These are phyloP conservation scores for Scotopteryx bipunctaria DNA, from an alignment of 2,888 invertebrate species.

Conservation along the genomic window DNA sequence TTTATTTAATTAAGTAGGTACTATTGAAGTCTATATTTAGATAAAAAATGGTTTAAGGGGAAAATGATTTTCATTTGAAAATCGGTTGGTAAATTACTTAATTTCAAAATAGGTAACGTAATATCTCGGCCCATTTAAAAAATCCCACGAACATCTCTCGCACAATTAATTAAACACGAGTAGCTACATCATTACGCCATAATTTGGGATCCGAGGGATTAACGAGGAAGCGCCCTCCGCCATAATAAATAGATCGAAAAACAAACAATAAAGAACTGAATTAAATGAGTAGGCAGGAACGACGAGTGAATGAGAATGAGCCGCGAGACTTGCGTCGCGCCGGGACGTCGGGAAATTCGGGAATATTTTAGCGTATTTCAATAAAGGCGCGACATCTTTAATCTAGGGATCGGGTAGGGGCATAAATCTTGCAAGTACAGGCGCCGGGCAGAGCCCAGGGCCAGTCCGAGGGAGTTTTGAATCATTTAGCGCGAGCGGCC, in stretches of 20 bases:
- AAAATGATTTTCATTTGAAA: neutral
- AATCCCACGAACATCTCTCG: constrained; percentile 28
- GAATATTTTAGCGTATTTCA: constrained; percentile 77
- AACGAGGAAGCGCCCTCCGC: constrained; percentile 50
- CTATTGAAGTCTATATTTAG: too few species aligned
- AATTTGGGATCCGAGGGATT: constrained; percentile 45
- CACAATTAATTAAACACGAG: constrained; percentile 39
- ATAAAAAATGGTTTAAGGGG: too few species aligned
- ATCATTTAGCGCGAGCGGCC: constrained; percentile 79
- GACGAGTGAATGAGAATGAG: constrained; percentile 68
- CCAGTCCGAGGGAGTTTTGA: constrained; percentile 71
- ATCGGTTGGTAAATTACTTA: neutral
- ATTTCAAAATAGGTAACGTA: constrained; percentile 10
- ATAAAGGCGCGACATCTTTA: constrained; percentile 82
- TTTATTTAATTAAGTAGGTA: too few species aligned
- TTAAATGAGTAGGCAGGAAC: constrained; percentile 60
- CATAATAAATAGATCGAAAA: constrained; percentile 63
- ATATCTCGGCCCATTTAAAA: constrained; percentile 30
- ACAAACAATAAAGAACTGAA: constrained; percentile 74
- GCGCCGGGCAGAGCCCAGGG: constrained; percentile 35
- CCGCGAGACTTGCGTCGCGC: constrained; percentile 29
- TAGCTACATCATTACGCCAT: constrained; percentile 40
- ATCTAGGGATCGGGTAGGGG: constrained; percentile 80
- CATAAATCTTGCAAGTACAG: constrained; percentile 82
- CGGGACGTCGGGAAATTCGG: constrained; percentile 31